Base-by-base conservation (phyloP, 92 coral and sea anemone genomes). In the Heliopora coerulea region DNA sequence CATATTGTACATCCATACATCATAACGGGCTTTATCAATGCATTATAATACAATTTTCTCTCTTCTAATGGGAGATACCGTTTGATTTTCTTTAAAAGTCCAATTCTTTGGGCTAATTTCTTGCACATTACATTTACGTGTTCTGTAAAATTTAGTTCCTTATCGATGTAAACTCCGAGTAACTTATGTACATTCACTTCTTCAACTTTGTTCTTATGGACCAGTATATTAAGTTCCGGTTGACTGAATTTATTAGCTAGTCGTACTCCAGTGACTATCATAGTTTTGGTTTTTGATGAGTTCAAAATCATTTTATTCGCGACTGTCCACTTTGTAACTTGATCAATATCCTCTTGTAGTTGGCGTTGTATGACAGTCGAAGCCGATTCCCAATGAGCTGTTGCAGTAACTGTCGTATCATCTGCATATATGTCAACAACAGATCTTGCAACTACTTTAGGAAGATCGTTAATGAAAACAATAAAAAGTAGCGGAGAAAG, bases 401-500 rank as follows among this genome's bases (percentile, higher is more conserved):
- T 68, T 14, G 68, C 37, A 68, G 78, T 79, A 30, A 79, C 35
- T 17, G 83, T 79, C 15, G 83, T 68, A 37, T 79, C 83, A 54
- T 79, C 83, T 56, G 69, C 78, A 48, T 69, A 79, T 30, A 79
- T 79, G 66, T 68, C 83, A 9, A 65, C 83, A 9, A 65, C 42
- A 18, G 75, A 78, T 30, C 34, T 20, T 12, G 49, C 18, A 40
- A 63, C 62, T 17, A 57, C 1, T 31, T 63, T n/a, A 0, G 75
- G 82, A 54, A 78, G 74, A 57, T 58, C 79, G 30, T 46, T 63
- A 1, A 77, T 13, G 40, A 62, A 62, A 2, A 74, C 56, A 10
- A 58, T 74, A 57, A 74, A 74, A 31, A 74, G 27, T 0, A 74
- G 69, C 19, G 79, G 73, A 40, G 73, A 73, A 9, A 28, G 44